Base-by-base conservation (phyloP, 2,113 vertebrate species). In the Corythaixoides concolor region DNA sequence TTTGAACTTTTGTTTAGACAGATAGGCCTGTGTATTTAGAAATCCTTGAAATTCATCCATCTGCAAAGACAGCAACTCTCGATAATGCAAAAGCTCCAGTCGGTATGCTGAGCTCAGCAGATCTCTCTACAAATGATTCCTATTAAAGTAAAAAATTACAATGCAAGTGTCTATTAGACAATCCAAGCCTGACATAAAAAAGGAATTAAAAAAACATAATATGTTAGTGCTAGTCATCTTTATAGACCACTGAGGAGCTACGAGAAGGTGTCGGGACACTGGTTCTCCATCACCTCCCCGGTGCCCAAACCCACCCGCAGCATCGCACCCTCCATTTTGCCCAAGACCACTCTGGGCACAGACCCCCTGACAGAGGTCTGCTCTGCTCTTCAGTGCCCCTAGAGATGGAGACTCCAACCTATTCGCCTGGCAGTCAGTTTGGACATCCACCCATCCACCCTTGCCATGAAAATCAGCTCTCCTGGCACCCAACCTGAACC, bases 111-210 rank as follows among this genome's bases (percentile, higher is more conserved):
- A 97, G 84, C 81, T 95, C 90, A 96, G 96, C 95, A 96, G 59
- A 97, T 96, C 91, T 95, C 87, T 74, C 89, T 93, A 91, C 89
- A 95, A 94, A 95, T 86, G 93, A 96, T 95, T 96, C 93, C 94
- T 95, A 97, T 96, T 97, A 96, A 95, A 96, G 93, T 95, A 95
- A 97, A 96, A 97, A 97, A 96, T 96, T 93, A 94, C 94, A 96
- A 88, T 72, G 88, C 90, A 84, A 95, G 85, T 52, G 3, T 88
- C 97, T 94, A 94, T 94, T 95, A 96, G 93, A 94, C 93, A 95
- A 93, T 85, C 90, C 75, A 91, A 96, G 87, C 81, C 85, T 84
- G 73, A 75, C 85, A 76, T 87, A 90, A 63, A 87, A 90, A 88
- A 49, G 35, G 20, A 95, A 91, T 90, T 89, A 74, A 85, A 97